Evolutionary conservation across 2,113 vertebrate genomes (phyloP).

Genomic region (Oreochromis spilurus): DNA sequence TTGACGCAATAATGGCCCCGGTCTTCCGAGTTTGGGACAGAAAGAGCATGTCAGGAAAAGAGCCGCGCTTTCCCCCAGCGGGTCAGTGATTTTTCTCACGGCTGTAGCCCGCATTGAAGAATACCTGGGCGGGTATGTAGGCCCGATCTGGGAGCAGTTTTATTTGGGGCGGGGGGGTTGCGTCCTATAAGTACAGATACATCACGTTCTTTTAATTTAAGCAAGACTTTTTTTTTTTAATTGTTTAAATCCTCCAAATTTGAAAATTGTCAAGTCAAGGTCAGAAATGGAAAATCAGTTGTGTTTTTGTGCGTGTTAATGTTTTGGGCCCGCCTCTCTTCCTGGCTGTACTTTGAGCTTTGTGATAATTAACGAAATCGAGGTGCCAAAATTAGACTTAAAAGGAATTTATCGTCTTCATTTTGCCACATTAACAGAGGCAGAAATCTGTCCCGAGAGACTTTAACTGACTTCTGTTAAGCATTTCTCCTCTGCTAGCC

Average conservation of each 20-base stretch:
- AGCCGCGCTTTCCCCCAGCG: not conserved
- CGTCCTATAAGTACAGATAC: not conserved
- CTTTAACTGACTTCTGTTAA: not conserved
- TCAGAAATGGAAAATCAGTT: not conserved
- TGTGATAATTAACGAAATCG: not conserved
- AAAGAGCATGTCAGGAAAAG: not conserved
- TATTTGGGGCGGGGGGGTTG: not conserved
- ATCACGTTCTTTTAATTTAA: not conserved
- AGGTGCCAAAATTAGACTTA: not conserved
- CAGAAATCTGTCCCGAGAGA: not conserved
- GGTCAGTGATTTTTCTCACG: not conserved
- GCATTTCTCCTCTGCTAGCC: not conserved
- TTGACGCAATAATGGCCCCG: slow-evolving; percentile 54
- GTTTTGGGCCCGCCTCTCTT: not conserved
- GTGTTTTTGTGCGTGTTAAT: not conserved
- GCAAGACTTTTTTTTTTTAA: not conserved
- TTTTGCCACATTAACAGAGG: not conserved
- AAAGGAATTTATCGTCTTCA: not conserved
- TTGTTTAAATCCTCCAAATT: not conserved
- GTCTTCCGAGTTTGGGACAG: slow-evolving; percentile 32
- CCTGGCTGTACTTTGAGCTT: not conserved
- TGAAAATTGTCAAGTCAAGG: not conserved
- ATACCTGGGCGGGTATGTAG: not conserved
- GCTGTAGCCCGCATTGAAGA: not conserved
- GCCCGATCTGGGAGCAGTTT: slow-evolving; percentile 2